These are phyloP conservation scores for Smutsia gigantea DNA, from an alignment of 2,797 vertebrate genomes.

Conservation along the genomic window DNA sequence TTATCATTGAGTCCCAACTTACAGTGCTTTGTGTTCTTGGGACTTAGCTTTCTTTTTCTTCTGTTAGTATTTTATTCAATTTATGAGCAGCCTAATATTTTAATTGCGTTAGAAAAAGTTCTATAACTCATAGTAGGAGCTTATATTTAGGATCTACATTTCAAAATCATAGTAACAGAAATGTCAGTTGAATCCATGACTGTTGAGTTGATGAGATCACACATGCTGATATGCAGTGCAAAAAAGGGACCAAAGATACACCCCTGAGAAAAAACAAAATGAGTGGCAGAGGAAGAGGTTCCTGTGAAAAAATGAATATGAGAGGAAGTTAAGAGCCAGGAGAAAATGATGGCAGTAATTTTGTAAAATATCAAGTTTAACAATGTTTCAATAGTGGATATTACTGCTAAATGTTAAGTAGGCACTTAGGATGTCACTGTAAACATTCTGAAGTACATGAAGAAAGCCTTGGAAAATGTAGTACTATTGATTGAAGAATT, in stretches of 20 bases:
- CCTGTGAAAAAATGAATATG: background rate
- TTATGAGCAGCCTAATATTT: background rate
- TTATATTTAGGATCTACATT: background rate
- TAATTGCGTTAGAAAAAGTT: background rate
- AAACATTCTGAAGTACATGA: background rate
- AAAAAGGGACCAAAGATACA: background rate
- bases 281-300: background rate
- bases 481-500: background rate
- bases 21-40: background rate
- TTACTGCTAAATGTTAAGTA: background rate
- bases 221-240: background rate
- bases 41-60: background rate
- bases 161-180: background rate
- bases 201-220: background rate
- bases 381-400: background rate
- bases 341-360: background rate
- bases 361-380: background rate
- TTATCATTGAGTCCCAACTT: background rate
- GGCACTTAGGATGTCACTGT: background rate
- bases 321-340: background rate
- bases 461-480: background rate
- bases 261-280: background rate
- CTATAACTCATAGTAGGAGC: background rate
- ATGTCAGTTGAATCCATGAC: background rate
- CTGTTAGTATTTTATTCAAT: background rate